Evolutionary conservation across 2,888 invertebrate genomes (phyloP), one percentile per base, ranked within the genome.

Genomic region (Pheosia gnoma): DNA sequence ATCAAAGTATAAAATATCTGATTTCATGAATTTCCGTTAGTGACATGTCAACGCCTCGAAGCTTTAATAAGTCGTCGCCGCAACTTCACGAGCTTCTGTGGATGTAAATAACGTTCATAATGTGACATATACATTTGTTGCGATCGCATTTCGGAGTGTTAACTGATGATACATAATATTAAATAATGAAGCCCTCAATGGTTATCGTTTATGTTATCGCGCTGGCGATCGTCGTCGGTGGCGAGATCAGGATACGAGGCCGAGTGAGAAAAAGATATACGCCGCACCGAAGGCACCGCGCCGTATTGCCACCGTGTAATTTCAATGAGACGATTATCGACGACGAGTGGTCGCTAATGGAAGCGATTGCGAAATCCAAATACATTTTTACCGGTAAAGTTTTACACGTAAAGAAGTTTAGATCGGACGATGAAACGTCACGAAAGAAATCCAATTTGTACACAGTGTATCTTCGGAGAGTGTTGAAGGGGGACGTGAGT

Each of bases 371-470:
- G 62, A 88, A 88, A 74, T 93, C 94, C 5, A 91, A 91, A 81
- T 94, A 87, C 77, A 94, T 94, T 81, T 94, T 94, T 84, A 94
- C 94, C 38, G 94, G 87, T 47, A 94, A 94, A 88, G 94, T 94
- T 77, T 77, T 94, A 75, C 91, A 83, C 72, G 88, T 93, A 67
- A 91, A 87, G 71, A 92, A 91, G 75, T 85, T 88, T 71, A 87
- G 85, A 70, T 82, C 88, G 41, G 79, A 81, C 8, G 85, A 85
- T 58, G 84, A 80, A 58, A 67, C 70, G 51, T 75, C 77, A 47
- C 82, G 79, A 53, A 90, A 85, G 71, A 85, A 88, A 70, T 90
- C 91, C 45, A 92, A 93, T 83, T 81, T 94, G 69, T 94, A 93
- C 68, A 86, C 85, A 70, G 89, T 94, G 78, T 88, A 90, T 77